Evolutionary conservation across 2,113 vertebrate genomes (phyloP).

Genomic region (Thermophis baileyi): DNA sequence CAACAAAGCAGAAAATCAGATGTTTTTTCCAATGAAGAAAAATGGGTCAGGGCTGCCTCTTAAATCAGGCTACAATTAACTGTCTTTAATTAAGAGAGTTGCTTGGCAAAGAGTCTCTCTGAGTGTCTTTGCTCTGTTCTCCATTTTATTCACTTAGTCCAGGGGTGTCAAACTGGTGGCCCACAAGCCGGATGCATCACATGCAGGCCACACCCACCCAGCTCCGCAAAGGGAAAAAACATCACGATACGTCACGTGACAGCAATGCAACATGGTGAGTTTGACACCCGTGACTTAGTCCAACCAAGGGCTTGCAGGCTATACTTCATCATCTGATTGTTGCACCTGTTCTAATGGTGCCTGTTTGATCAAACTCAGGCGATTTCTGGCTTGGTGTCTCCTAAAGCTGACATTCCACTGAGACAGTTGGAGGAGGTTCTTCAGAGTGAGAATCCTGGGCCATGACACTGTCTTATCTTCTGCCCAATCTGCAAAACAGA

Average conservation of each 20-base stretch:
- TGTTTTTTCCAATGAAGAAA: not conserved
- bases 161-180: no score
- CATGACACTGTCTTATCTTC: not conserved
- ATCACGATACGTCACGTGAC: no score
- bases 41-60: not conserved
- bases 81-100: not conserved
- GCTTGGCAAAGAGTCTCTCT: not conserved
- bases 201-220: no score
- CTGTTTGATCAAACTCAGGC: not conserved
- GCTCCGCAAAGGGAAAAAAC: no score
- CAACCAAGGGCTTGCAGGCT: not conserved
- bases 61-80: not conserved
- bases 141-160: not conserved
- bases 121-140: not conserved
- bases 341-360: not conserved
- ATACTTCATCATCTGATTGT: not conserved
- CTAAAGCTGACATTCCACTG: not conserved
- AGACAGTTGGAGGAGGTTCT: not conserved
- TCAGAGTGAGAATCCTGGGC: not conserved
- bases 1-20: not conserved
- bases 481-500: not conserved
- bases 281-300: no score
- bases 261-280: no score
- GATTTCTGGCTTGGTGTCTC: no score
- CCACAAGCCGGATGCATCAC: no score